These are phyloP conservation scores for Drosophila tripunctata DNA, from an alignment of 2,888 invertebrate species.

Conservation along the genomic window DNA sequence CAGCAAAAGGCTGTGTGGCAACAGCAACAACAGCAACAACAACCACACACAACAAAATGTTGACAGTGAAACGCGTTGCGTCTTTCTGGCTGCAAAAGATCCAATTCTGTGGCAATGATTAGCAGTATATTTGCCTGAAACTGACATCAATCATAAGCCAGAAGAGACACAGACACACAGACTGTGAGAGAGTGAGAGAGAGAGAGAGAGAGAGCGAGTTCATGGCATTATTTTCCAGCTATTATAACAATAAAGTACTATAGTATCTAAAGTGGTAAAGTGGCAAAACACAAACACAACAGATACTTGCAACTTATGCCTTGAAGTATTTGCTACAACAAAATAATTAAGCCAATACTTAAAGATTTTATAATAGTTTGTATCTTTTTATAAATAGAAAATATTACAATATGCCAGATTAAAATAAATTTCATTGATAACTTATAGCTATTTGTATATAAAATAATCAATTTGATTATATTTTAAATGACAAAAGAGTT, in stretches of 20 bases:
- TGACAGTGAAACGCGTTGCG: conserved; percentile 27
- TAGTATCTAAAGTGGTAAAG: conserved; percentile 26
- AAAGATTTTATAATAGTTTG: too few species aligned
- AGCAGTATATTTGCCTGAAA: conserved; percentile 62
- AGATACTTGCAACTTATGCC: neutral
- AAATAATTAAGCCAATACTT: neutral
- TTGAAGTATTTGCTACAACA: too few species aligned
- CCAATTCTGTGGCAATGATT: conserved; percentile 56
- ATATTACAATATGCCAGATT: too few species aligned
- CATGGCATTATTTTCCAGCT: conserved; percentile 27
- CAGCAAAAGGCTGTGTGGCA: conserved; percentile 19
- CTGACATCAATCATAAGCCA: conserved; percentile 52
- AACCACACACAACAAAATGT: conserved; percentile 34
- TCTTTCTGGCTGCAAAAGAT: conserved; percentile 3
- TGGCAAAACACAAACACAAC: neutral
- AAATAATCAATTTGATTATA: too few species aligned
- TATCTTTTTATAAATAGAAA: too few species aligned
- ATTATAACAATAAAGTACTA: conserved; percentile 33
- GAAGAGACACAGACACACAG: neutral
- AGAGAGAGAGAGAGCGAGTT: neutral
- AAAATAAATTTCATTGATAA: too few species aligned
- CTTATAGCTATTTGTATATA: too few species aligned
- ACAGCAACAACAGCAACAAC: conserved; percentile 10
- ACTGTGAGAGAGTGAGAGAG: neutral
- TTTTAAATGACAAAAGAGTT: too few species aligned